These are phyloP conservation scores for Atta colombica DNA, from an alignment of 1,140 invertebrate species.

Conservation along the genomic window DNA sequence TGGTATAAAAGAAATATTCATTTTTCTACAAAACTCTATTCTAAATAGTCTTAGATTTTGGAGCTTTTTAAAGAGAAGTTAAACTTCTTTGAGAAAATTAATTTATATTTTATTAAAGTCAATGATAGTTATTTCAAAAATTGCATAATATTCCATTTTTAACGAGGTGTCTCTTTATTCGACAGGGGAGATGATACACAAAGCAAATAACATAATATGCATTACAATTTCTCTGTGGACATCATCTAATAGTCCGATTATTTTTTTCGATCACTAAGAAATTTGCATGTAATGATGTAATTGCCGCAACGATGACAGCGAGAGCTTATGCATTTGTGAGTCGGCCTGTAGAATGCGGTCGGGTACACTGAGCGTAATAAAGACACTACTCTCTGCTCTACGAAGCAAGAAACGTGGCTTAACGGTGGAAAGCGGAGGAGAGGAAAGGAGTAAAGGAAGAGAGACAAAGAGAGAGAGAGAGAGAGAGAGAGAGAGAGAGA, in stretches of 20 bases:
- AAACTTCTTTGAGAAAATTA: neutral
- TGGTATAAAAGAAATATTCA: neutral
- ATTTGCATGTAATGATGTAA: conserved; percentile 14
- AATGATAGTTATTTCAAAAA: neutral
- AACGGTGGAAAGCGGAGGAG: conserved; percentile 69
- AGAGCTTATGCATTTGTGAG: conserved; percentile 68
- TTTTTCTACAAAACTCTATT: neutral
- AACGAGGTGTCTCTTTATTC: neutral
- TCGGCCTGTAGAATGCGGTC: conserved; percentile 79
- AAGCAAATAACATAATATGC: neutral
- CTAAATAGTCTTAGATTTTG: neutral
- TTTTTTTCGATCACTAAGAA: neutral
- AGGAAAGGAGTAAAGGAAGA: conserved; percentile 54
- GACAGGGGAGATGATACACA: neutral
- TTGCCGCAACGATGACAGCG: neutral
- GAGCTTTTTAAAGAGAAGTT: neutral
- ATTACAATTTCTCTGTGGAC: neutral
- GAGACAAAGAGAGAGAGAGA: conserved; percentile 40
- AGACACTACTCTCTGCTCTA: conserved; percentile 79
- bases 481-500: conserved; percentile 28
- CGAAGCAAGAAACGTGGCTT: conserved; percentile 79
- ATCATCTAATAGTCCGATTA: neutral
- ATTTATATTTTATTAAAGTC: neutral
- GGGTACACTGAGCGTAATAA: conserved; percentile 77
- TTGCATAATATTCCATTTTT: neutral